Evolutionary conservation across 2,888 invertebrate species (phyloP).

Genomic region (Aporophyla lueneburgensis): DNA sequence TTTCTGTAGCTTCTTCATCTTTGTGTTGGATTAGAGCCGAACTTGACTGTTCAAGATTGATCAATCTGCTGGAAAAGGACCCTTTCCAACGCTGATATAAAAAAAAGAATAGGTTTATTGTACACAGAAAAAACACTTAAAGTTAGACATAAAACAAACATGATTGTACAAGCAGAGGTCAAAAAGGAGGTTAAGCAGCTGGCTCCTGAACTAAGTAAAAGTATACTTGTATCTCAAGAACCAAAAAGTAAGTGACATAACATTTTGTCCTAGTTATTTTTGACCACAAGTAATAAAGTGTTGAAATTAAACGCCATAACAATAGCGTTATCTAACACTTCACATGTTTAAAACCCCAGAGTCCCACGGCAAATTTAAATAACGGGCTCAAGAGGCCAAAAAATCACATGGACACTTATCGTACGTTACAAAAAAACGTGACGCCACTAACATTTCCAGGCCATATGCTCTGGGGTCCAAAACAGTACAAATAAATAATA

Average conservation of each 20-base stretch:
- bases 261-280: not conserved
- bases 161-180: no score
- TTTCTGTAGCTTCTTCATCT: conserved; percentile 4
- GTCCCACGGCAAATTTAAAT: conserved; percentile 18
- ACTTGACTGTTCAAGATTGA: conserved; percentile 4
- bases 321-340: not conserved
- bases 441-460: conserved; percentile 42
- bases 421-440: conserved; percentile 43
- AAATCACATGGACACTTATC: conserved; percentile 37
- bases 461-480: conserved; percentile 42
- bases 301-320: not conserved
- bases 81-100: not conserved
- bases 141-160: no score
- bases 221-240: no score
- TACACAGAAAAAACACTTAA: no score
- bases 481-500: conserved; percentile 60
- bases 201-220: no score
- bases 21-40: not conserved
- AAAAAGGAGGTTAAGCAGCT: no score
- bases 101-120: no score
- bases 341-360: conserved; percentile 6
- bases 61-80: not conserved
- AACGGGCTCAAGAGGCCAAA: not conserved
- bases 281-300: not conserved
- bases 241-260: no score